These are phyloP conservation scores for Petrocephalus sullivani DNA, from an alignment of 2,797 vertebrate genomes.

Conservation along the genomic window DNA sequence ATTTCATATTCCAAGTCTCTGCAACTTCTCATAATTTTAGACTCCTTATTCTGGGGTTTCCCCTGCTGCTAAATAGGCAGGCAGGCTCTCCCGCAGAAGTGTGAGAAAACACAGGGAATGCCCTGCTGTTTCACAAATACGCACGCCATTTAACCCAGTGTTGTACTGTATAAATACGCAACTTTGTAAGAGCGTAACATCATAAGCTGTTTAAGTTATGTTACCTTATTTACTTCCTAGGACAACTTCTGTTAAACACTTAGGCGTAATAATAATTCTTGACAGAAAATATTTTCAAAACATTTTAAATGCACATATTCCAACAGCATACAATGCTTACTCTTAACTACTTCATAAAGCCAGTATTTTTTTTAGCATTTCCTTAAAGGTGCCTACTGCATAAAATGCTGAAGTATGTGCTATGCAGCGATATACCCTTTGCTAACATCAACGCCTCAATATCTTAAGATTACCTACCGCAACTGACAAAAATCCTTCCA, in stretches of 20 bases:
- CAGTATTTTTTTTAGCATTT: too few species aligned
- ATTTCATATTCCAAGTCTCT: not conserved
- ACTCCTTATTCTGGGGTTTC: not conserved
- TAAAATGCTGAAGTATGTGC: not conserved
- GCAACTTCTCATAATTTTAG: not conserved
- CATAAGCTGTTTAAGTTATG: not conserved
- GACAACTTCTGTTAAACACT: not conserved
- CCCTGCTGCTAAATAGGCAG: not conserved
- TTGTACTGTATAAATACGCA: not conserved
- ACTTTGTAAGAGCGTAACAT: not conserved
- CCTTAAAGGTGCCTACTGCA: too few species aligned
- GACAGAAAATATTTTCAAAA: too few species aligned
- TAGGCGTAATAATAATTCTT: not conserved
- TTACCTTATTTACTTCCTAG: not conserved
- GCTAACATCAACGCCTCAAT: not conserved
- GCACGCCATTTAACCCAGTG: not conserved
- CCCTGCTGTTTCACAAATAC: not conserved
- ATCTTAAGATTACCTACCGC: not conserved
- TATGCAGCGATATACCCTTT: not conserved
- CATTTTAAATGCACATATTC: too few species aligned
- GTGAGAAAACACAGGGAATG: not conserved
- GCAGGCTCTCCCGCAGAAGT: not conserved
- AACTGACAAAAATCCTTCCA: not conserved
- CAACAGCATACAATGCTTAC: too few species aligned
- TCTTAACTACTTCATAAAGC: too few species aligned